These are phyloP conservation scores for Phylloscopus whistleri DNA, from an alignment of 2,113 vertebrate genomes.

Conservation along the genomic window DNA sequence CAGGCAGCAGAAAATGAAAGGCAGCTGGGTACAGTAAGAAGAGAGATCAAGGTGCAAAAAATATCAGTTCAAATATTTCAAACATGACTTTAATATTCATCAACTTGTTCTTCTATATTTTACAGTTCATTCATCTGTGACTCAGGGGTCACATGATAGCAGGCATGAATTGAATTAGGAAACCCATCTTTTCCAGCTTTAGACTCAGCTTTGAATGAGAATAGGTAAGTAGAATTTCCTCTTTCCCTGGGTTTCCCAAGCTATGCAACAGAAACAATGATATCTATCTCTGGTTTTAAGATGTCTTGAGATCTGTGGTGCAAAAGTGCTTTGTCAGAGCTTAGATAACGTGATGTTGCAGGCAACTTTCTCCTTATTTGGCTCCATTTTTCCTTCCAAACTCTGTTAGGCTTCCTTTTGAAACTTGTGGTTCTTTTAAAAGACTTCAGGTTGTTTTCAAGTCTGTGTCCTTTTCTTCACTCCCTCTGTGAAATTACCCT, in stretches of 20 bases:
- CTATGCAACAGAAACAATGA: not conserved
- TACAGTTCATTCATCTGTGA: constrained; percentile 34
- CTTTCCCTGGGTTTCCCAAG: not conserved
- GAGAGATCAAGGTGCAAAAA: constrained; percentile 38
- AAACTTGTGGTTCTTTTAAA: not conserved
- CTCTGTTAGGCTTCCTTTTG: not conserved
- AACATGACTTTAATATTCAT: constrained; percentile 39
- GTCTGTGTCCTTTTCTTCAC: not conserved
- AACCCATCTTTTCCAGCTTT: not conserved
- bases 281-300: not conserved
- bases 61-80: constrained; percentile 3
- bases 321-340: not conserved
- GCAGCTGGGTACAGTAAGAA: not conserved
- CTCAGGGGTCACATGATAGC: not conserved
- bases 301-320: not conserved
- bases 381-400: not conserved
- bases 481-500: not conserved
- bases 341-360: not conserved
- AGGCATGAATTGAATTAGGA: not conserved
- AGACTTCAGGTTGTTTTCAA: not conserved
- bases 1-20: constrained; percentile 10
- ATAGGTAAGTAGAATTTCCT: not conserved
- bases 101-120: not conserved
- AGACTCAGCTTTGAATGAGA: not conserved
- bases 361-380: not conserved